phyloP scores from a whole-genome alignment of 2,888 invertebrate species.

The Polydrusus pterygomalis region DNA sequence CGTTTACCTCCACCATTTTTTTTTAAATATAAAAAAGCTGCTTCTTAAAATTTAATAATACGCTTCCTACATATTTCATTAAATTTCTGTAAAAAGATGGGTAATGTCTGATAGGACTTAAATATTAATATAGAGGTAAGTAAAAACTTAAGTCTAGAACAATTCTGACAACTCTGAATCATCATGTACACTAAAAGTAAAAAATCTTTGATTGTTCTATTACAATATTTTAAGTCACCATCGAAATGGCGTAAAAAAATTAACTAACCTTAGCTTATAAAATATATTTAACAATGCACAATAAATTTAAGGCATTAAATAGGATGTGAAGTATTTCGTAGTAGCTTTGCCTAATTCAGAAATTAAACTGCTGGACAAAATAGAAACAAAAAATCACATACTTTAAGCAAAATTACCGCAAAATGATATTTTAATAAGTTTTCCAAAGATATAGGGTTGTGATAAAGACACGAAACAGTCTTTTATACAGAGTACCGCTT shows the following conservation, averaged over 20 bases:
- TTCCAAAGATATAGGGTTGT: too few relatives aligned
- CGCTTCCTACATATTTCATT: conserved; percentile 21
- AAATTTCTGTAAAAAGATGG: conserved; percentile 23
- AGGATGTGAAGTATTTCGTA: conserved; percentile 62
- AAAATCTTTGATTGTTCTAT: conserved; percentile 21
- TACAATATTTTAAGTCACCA: neutral
- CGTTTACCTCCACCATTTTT: conserved; percentile 67
- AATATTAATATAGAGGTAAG: conserved; percentile 42
- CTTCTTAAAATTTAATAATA: conserved; percentile 52
- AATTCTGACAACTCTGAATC: conserved; percentile 41
- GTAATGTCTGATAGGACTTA: conserved; percentile 17
- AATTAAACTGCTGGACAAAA: conserved; percentile 24
- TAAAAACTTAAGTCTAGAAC: conserved; percentile 43
- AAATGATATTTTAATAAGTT: too few relatives aligned
- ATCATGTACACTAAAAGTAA: conserved; percentile 47
- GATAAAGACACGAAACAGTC: too few relatives aligned
- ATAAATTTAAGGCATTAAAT: conserved; percentile 51
- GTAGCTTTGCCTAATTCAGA: conserved; percentile 56
- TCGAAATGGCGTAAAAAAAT: neutral
- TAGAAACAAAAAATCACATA: too few relatives aligned
- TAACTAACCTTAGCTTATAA: conserved; percentile 19
- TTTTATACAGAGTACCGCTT: too few relatives aligned
- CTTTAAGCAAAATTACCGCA: too few relatives aligned
- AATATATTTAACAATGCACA: conserved; percentile 45
- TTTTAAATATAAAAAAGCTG: conserved; percentile 63